Percentiles rank a stretch among this genome's conserved stretches.
Evolutionary conservation across 2,113 vertebrate genomes (phyloP).

Genomic region (Panthera leo): DNA sequence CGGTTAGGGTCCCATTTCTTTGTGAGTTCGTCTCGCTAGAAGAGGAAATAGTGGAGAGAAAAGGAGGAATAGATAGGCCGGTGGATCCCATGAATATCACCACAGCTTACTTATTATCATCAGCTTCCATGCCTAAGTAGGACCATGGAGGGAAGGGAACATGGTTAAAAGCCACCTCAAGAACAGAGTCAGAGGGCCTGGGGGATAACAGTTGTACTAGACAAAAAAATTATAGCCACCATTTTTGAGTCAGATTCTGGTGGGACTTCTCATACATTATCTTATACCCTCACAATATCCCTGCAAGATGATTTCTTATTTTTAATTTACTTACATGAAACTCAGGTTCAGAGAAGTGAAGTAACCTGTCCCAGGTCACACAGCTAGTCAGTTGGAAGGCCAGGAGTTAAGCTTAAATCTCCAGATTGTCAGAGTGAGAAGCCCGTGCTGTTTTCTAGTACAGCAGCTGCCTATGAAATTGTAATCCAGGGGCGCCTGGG

Average conservation of each 20-base stretch:
- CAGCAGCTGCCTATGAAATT: neutral
- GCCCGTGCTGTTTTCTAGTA: neutral
- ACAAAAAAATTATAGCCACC: neutral
- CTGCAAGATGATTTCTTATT: neutral
- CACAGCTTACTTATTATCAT: neutral
- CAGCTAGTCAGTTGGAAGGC: neutral
- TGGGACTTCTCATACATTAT: neutral
- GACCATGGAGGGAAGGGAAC: neutral
- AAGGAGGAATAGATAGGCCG: neutral
- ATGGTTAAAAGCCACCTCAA: neutral
- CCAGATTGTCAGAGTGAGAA: neutral
- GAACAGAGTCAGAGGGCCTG: neutral
- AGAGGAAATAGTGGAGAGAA: neutral
- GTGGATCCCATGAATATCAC: neutral
- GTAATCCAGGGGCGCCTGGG: neutral
- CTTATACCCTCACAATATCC: neutral
- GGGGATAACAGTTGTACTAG: neutral
- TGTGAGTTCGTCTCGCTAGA: neutral
- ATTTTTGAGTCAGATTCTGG: neutral
- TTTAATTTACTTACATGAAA: neutral
- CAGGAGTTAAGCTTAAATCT: neutral
- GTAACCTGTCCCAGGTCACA: neutral
- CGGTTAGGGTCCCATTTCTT: neutral
- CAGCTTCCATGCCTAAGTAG: neutral
- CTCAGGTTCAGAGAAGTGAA: neutral